Evolutionary conservation across 2,797 vertebrate species (phyloP), one percentile per base, ranked within the genome.

Genomic region (Melanotaenia trifasciata): DNA sequence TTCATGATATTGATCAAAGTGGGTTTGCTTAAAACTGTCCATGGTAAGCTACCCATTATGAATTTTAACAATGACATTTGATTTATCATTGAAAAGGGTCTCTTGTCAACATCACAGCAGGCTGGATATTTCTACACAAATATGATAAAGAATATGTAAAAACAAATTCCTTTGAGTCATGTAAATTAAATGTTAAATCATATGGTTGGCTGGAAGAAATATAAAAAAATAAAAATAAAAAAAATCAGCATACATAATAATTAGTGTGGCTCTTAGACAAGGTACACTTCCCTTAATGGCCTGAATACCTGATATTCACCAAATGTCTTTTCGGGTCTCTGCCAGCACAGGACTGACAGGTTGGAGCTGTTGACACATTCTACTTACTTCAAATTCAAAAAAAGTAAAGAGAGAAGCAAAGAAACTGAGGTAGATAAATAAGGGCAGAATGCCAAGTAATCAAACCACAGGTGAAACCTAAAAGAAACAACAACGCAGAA

Each of bases 291-390:
- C 12, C 64, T 40, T 26, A 45, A 24, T 54, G 50, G 18, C 22
- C 56, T 60, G 6, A 5, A 76, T 43, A 54, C 26, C 26, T 58
- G 16, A 73, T 72, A 45, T 72, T 70, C 56, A 16, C 12, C 33
- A n/a, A 64, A 59, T 65, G 50, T 78, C 70, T 71, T 77, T 20
- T 53, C 7, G 24, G 60, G 53, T n/a, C 54, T 69, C 66, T 68
- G 51, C 78, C 50, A 83, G 80, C 47, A 76, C 54, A 63, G 53
- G 28, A 64, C 65, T 75, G 74, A 78, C 60, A 80, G 60, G 75
- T 79, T 63, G n/a, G 69, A 70, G 69, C 74, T 71, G 74, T 65
- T 70, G 75, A 86, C 70, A 72, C 74, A 35, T 75, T 72, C 74
- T 14, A 35, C 70, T 74, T 66, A 64, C 60, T 72, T 50, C 38